These are phyloP conservation scores for Ophioderma brevispina DNA, from an alignment of 35 echinoderm and acorn worm species.

Conservation along the genomic window DNA sequence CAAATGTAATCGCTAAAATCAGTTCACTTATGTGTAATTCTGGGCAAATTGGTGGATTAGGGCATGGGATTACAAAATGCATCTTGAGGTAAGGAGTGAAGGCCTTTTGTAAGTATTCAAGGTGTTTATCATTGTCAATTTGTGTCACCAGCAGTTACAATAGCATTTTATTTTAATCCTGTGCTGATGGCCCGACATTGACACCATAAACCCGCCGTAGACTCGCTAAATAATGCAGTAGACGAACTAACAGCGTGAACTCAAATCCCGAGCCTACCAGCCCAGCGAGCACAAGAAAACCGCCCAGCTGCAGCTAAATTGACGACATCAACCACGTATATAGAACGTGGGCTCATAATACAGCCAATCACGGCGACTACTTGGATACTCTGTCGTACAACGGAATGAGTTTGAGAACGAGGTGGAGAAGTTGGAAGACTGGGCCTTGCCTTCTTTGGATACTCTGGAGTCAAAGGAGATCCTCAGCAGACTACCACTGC, in stretches of 20 bases:
- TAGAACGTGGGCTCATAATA: slow-evolving; percentile 28
- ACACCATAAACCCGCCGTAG: slow-evolving; percentile 76
- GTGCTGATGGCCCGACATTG: slow-evolving; percentile 89
- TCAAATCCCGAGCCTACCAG: slow-evolving; percentile 37
- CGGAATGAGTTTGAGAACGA: slow-evolving; percentile 79
- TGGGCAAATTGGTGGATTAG: no score
- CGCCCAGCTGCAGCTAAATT: slow-evolving; percentile 77
- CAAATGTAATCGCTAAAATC: no score
- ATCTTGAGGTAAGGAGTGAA: no score
- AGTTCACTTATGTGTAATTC: no score
- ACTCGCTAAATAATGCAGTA: slow-evolving; percentile 68
- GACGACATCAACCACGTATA: slow-evolving; percentile 73
- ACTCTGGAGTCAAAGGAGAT: slow-evolving; percentile 82
- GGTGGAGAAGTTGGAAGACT: slow-evolving; percentile 95
- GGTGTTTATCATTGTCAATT: background rate
- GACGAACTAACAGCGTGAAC: slow-evolving; percentile 20
- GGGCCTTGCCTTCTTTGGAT: slow-evolving; percentile 80
- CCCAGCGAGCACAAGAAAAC: slow-evolving; percentile 83
- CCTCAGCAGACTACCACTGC: slow-evolving; percentile 59
- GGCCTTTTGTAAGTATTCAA: background rate
- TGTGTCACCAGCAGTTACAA: no score
- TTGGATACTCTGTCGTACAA: slow-evolving; percentile 65
- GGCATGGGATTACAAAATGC: no score
- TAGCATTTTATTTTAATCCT: no score
- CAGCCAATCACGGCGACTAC: slow-evolving; percentile 64